These are phyloP conservation scores for Macropus fuliginosus DNA, from an alignment of 2,797 vertebrate genomes.

Conservation along the genomic window DNA sequence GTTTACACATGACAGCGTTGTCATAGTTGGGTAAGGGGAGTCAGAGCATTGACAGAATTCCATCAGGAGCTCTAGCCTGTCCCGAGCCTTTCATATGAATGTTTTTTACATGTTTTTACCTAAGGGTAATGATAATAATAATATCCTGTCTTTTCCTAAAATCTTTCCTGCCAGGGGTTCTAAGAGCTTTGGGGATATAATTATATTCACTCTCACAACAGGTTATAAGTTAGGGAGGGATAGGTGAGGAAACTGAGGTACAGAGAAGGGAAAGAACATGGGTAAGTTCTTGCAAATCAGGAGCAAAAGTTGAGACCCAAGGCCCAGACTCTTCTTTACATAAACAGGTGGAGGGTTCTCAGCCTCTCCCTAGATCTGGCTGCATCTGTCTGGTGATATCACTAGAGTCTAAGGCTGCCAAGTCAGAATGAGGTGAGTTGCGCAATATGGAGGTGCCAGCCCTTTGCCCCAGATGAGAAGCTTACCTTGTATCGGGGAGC, in stretches of 20 bases:
- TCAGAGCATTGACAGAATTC: too few relatives aligned
- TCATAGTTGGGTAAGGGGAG: not conserved
- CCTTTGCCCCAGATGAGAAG: not conserved
- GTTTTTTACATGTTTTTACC: not conserved
- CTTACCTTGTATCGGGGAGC: conserved; percentile 95
- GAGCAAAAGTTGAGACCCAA: not conserved
- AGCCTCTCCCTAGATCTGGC: not conserved
- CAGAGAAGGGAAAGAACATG: not conserved
- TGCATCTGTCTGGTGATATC: not conserved
- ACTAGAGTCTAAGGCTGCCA: not conserved
- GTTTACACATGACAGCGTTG: rapidly evolving
- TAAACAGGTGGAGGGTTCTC: rapidly evolving
- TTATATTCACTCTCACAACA: not conserved
- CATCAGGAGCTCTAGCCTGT: not conserved
- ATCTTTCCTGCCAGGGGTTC: not conserved
- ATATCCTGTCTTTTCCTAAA: too few relatives aligned
- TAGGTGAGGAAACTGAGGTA: conserved; percentile 15
- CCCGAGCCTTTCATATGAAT: not conserved
- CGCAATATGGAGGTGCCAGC: not conserved
- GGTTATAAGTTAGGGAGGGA: not conserved
- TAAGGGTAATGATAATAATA: not conserved
- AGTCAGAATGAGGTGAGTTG: not conserved
- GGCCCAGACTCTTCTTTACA: not conserved
- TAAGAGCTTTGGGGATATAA: not conserved
- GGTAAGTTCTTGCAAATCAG: not conserved